Conservation (phyloP, 2,888 invertebrate genomes). For the Mamestra brassicae region DNA sequence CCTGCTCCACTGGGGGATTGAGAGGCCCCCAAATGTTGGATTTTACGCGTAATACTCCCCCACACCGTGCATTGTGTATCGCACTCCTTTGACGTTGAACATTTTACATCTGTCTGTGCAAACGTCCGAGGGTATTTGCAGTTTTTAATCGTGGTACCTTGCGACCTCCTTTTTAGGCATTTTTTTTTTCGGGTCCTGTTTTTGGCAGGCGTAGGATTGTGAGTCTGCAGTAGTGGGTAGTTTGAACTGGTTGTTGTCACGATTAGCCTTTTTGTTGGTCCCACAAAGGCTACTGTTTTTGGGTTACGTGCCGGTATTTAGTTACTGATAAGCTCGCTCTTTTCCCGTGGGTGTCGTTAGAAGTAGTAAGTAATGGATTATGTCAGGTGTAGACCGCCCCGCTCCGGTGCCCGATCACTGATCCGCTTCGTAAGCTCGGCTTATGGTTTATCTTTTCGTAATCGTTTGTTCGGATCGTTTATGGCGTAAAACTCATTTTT, state of each 20-base stretch:
- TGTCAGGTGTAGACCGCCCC: conserved; percentile 39
- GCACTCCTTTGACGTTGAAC: conserved; percentile 66
- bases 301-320: conserved; percentile 21
- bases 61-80: conserved; percentile 73
- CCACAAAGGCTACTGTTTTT: conserved; percentile 20
- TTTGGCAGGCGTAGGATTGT: background rate
- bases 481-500: conserved; percentile 29
- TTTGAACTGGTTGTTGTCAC: background rate
- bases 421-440: conserved; percentile 42
- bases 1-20: conserved; percentile 75
- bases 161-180: conserved; percentile 12
- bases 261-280: conserved; percentile 24
- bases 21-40: conserved; percentile 78
- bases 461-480: conserved; percentile 40
- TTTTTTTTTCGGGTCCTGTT: background rate
- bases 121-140: conserved; percentile 52
- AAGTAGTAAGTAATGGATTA: conserved; percentile 54
- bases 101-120: conserved; percentile 48
- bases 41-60: conserved; percentile 77
- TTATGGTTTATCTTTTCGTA: conserved; percentile 46
- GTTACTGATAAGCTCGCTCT: conserved; percentile 38
- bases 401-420: conserved; percentile 37
- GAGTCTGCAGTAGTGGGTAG: background rate
- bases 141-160: conserved; percentile 51
- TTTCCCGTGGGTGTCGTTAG: conserved; percentile 47